Conservation (phyloP, 64 coral and sea anemone species). For the Montipora cactus region DNA sequence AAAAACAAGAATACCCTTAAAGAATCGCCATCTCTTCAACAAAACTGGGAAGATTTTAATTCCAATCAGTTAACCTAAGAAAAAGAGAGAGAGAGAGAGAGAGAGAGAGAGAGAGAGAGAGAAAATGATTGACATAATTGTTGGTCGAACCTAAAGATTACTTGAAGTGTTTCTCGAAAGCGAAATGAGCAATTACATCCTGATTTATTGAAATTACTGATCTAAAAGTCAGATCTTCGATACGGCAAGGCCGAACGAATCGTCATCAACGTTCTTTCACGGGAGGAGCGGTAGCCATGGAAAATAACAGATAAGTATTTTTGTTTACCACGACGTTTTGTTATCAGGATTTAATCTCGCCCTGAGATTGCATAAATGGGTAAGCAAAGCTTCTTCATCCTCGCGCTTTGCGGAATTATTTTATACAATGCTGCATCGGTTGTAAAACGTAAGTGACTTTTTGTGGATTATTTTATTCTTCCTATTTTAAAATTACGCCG, state of each 20-base stretch:
- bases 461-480: background rate
- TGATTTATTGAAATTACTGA: too few species aligned
- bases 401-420: constrained; percentile 24
- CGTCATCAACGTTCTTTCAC: background rate
- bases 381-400: background rate
- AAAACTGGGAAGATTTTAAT: too few species aligned
- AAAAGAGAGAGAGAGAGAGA: too few species aligned
- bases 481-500: background rate
- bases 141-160: too few species aligned
- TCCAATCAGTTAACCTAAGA: too few species aligned
- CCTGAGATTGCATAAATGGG: background rate
- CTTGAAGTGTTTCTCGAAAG: too few species aligned
- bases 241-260: background rate
- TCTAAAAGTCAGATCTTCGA: too few species aligned
- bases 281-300: background rate
- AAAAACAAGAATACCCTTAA: too few species aligned
- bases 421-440: constrained; percentile 12
- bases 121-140: too few species aligned
- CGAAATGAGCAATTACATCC: too few species aligned
- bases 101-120: too few species aligned
- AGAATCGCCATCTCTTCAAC: too few species aligned
- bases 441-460: background rate
- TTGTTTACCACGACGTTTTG: background rate
- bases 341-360: background rate
- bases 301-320: background rate